phyloP scores from a whole-genome alignment of 1,140 invertebrate species.

The Nixonia krombeini region DNA sequence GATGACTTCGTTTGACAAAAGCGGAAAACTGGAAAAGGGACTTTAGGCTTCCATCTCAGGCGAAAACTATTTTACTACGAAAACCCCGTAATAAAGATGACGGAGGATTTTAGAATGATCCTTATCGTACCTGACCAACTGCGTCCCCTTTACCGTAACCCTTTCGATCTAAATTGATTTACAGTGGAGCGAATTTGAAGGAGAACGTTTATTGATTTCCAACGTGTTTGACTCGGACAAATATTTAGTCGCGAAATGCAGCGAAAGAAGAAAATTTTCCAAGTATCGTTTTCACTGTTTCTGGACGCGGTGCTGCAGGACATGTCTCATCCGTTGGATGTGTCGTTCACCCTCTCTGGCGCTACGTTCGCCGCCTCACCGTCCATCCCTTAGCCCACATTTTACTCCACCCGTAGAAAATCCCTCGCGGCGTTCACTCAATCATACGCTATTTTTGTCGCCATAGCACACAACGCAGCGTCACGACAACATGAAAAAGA shows the following conservation, averaged over 20 bases:
- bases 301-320: constrained; percentile 23
- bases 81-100: too few species aligned
- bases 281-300: constrained; percentile 38
- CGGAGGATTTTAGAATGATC: too few species aligned
- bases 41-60: too few species aligned
- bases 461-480: constrained; percentile 27
- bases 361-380: constrained; percentile 18
- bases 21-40: constrained; percentile 34
- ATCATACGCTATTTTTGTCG: constrained; percentile 69
- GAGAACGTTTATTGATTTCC: constrained; percentile 5
- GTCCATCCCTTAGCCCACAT: constrained; percentile 32
- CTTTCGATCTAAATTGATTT: too few species aligned
- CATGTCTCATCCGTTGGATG: constrained; percentile 47
- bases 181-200: too few species aligned
- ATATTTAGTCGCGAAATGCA: constrained; percentile 24
- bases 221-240: constrained; percentile 13
- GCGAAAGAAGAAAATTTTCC: constrained; percentile 17
- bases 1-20: constrained; percentile 61
- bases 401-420: constrained; percentile 58
- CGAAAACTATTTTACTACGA: too few species aligned
- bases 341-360: constrained; percentile 56
- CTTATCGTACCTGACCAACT: too few species aligned
- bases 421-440: constrained; percentile 69
- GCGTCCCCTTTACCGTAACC: too few species aligned
- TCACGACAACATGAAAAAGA: constrained; percentile 55